These are phyloP conservation scores for Aphrophora alni DNA, from an alignment of 2,888 invertebrate genomes.

Conservation along the genomic window DNA sequence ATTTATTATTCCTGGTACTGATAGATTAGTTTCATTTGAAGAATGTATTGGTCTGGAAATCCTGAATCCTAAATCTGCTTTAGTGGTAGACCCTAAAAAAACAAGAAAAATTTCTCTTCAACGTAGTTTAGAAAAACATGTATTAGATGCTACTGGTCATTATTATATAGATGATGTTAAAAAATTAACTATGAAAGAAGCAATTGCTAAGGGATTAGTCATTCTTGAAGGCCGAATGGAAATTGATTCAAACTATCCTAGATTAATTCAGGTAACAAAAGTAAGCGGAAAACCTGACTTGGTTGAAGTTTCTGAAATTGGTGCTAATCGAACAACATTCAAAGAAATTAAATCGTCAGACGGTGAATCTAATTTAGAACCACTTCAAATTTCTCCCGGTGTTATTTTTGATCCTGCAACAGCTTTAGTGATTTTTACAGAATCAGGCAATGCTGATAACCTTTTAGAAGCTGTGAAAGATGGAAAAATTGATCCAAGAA, in stretches of 20 bases:
- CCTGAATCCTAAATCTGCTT: conserved; percentile 82
- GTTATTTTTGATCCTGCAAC: conserved; percentile 81
- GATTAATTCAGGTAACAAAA: conserved; percentile 75
- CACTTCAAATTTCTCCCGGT: conserved; percentile 74
- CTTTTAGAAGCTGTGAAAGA: conserved; percentile 78
- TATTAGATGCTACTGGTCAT: conserved; percentile 80
- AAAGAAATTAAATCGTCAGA: conserved; percentile 60
- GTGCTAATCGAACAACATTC: conserved; percentile 60
- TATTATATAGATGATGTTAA: conserved; percentile 65
- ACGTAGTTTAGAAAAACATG: conserved; percentile 77
- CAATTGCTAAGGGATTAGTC: conserved; percentile 70
- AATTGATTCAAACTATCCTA: conserved; percentile 52
- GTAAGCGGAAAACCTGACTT: conserved; percentile 73
- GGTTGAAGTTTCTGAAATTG: conserved; percentile 69
- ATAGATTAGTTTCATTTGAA: conserved; percentile 81
- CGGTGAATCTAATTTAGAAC: conserved; percentile 61
- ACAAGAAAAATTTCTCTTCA: conserved; percentile 71
- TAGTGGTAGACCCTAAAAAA: conserved; percentile 80
- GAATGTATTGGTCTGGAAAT: conserved; percentile 87
- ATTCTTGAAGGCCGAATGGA: conserved; percentile 63
- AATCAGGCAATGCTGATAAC: conserved; percentile 72
- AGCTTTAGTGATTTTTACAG: conserved; percentile 74
- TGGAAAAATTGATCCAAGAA: conserved; percentile 71
- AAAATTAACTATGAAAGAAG: conserved; percentile 74
- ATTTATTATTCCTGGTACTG: conserved; percentile 86